phyloP scores from a whole-genome alignment of 2,797 vertebrate genomes.

The Urosaurus nigricauda region DNA sequence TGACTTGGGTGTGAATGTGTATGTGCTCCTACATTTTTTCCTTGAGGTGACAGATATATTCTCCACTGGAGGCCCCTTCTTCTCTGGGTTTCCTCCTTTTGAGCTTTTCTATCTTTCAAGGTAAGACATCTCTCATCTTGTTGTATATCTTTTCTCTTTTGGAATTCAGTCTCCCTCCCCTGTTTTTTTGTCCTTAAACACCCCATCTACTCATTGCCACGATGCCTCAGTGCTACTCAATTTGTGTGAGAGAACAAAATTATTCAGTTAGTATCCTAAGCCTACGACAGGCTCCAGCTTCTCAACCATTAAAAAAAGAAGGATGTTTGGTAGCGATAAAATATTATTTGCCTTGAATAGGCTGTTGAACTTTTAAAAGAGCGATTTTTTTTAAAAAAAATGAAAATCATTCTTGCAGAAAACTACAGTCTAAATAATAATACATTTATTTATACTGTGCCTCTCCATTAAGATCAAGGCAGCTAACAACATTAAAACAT shows the following conservation, averaged over 20 bases:
- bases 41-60: no score
- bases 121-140: neutral
- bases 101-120: neutral
- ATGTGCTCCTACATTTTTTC: no score
- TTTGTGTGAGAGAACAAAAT: constrained; percentile 5
- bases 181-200: no score
- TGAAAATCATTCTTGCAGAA: neutral
- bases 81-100: neutral
- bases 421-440: neutral
- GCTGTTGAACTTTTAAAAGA: neutral
- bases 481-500: no score
- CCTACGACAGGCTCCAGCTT: neutral
- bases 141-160: no score
- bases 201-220: no score
- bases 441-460: no score
- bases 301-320: neutral
- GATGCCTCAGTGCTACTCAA: neutral
- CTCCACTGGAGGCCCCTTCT: neutral
- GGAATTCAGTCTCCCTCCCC: no score
- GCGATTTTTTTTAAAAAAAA: neutral
- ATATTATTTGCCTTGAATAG: neutral
- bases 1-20: neutral
- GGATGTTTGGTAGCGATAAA: neutral
- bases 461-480: no score
- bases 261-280: constrained; percentile 8